These are phyloP conservation scores for Dermatemys mawii DNA, from an alignment of 2,113 vertebrate species.

Conservation along the genomic window DNA sequence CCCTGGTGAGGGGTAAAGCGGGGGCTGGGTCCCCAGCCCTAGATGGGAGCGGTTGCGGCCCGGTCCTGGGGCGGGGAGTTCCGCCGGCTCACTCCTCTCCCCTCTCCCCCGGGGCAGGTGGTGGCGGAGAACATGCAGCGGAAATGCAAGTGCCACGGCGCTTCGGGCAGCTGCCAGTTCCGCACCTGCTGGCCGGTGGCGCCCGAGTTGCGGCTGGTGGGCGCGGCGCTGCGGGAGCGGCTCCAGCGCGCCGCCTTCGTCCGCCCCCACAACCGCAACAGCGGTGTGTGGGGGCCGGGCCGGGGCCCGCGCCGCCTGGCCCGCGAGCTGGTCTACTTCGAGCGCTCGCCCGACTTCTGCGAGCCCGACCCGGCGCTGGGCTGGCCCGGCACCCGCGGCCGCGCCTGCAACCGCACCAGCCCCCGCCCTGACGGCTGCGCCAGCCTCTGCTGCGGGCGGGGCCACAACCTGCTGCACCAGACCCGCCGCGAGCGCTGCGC, in stretches of 20 bases:
- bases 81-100: background rate
- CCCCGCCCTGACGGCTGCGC: slow-evolving; percentile 93
- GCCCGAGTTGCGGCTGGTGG: slow-evolving; percentile 89
- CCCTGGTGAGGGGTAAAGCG: no score
- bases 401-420: slow-evolving; percentile 98
- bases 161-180: slow-evolving; percentile 94
- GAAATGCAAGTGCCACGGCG: slow-evolving; percentile 93
- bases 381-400: slow-evolving; percentile 93
- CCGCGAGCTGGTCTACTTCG: slow-evolving; percentile 94
- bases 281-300: slow-evolving; percentile 78
- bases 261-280: slow-evolving; percentile 93
- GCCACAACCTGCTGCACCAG: slow-evolving; percentile 98
- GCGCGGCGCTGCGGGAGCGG: slow-evolving; percentile 84
- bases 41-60: no score
- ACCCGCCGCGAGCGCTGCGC: slow-evolving; percentile 95
- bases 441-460: slow-evolving; percentile 96
- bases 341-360: slow-evolving; percentile 98
- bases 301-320: slow-evolving; percentile 82
- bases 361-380: slow-evolving; percentile 91
- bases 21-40: no score
- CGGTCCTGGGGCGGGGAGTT: no score
- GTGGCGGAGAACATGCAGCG: slow-evolving; percentile 91
- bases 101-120: slow-evolving; percentile 74
- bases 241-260: slow-evolving; percentile 68
- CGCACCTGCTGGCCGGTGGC: slow-evolving; percentile 93